Evolutionary conservation across 2,113 vertebrate genomes (phyloP), one percentile per base, ranked within the genome.

Genomic region (Plecotus auritus): DNA sequence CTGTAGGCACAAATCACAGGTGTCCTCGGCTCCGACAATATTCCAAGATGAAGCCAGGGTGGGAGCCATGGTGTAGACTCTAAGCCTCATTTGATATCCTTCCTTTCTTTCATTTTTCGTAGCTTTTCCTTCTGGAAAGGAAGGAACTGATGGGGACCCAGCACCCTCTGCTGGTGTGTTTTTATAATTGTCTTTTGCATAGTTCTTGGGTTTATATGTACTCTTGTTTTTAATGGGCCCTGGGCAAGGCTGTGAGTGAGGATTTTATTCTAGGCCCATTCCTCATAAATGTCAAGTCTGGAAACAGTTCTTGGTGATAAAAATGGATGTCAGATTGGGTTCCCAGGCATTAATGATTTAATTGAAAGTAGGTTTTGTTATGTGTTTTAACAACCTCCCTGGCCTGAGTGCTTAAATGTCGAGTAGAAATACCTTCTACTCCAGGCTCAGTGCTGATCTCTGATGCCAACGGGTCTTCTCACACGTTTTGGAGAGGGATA

Each of bases 151-250:
- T 77, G 64, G 67, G 76, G 32, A 26, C 45, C 59, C 26, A 10
- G 91, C 66, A 59, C 95, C 95, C 84, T 95, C 97, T 97, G 92
- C 93, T 97, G 97, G 91, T 74, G 4, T 0, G 0, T 83, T 54
- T 82, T 61, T 40, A 23, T 17, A 35, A 49, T 16, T 2, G 4
- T 3, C 73, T 49, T 64, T 77, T 69, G 67, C 70, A 11, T 7
- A 54, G 47, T n/a, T 1, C 17, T 23, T n/a, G 17, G 56, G 3
- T 61, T 56, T 40, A 4, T 4, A 28, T 0, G 16, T 4, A 9
- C 20, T 37, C 37, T 70, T 35, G 26, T 35, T 35, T 59, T 73
- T 32, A 59, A 2, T 4, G 23, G 11, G 47, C 10, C 10, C 17
- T 9, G 32, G 26, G 20, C 13, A 18, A 90, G 74, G 47, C 54